Evolutionary conservation across 1,140 invertebrate genomes (phyloP).

Genomic region (Lepidurus arcticus): DNA sequence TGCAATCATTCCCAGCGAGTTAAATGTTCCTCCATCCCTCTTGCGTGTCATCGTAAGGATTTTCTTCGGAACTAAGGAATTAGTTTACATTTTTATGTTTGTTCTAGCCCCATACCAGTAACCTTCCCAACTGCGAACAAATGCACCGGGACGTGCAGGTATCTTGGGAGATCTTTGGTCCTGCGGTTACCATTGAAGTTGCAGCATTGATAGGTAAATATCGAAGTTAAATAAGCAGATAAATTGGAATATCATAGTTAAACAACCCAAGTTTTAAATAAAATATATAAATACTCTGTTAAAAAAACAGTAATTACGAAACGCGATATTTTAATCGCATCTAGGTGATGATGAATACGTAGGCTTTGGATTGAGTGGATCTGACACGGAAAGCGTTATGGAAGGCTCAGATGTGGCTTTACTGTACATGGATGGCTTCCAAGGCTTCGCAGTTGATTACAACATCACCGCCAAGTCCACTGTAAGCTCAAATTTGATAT

Average conservation of each 20-base stretch:
- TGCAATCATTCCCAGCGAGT: slow-evolving; percentile 67
- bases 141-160: slow-evolving; percentile 75
- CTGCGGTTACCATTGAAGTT: slow-evolving; percentile 78
- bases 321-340: slow-evolving; percentile 15
- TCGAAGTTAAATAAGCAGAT: not conserved
- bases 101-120: slow-evolving; percentile 44
- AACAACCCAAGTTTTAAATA: not conserved
- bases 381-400: slow-evolving; percentile 64
- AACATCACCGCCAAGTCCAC: slow-evolving; percentile 77
- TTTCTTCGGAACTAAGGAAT: slow-evolving; percentile 37
- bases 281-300: not conserved
- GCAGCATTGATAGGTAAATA: slow-evolving; percentile 63
- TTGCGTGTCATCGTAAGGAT: slow-evolving; percentile 52
- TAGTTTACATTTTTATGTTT: slow-evolving; percentile 30
- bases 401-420: slow-evolving; percentile 76
- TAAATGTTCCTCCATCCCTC: slow-evolving; percentile 79
- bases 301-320: not conserved
- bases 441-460: slow-evolving; percentile 71
- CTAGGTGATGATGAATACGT: slow-evolving; percentile 71
- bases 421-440: slow-evolving; percentile 63
- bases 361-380: slow-evolving; percentile 79
- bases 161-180: slow-evolving; percentile 83
- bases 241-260: slow-evolving; percentile 3
- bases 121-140: slow-evolving; percentile 68
- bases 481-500: slow-evolving; percentile 47